A percentile compares a stretch with the other conserved stretches of the same genome.
These are phyloP conservation scores for Barnardius zonarius DNA, from an alignment of 2,113 vertebrate genomes.

Conservation along the genomic window DNA sequence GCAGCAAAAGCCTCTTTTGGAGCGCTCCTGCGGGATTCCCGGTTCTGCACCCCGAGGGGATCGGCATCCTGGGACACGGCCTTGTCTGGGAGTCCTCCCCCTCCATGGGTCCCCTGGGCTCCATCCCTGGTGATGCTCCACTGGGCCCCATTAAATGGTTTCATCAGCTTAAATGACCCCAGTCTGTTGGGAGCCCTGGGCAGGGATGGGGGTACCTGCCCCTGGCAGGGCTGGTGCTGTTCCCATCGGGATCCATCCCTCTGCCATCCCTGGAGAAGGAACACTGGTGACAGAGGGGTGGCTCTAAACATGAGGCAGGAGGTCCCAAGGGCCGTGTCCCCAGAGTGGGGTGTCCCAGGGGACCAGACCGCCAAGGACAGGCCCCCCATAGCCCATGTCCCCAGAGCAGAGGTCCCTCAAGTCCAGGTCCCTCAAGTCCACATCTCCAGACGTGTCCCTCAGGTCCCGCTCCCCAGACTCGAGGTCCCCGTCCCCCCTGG, in stretches of 20 bases:
- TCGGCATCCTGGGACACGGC: rapidly evolving
- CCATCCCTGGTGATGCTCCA: not conserved
- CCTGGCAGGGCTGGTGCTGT: not conserved
- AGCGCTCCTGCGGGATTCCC: rapidly evolving
- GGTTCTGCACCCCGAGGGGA: not conserved
- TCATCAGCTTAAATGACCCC: not conserved
- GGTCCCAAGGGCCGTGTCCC: not conserved
- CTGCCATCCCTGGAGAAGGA: not conserved
- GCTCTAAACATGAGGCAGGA: not conserved
- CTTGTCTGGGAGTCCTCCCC: not conserved
- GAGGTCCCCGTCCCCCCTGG: not conserved
- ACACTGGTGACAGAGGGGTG: rapidly evolving
- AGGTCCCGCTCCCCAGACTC: not conserved
- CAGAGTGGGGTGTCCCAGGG: too few species aligned
- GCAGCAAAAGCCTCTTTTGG: not conserved
- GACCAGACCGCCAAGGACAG: too few species aligned
- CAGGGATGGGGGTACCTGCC: not conserved
- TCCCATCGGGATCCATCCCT: not conserved
- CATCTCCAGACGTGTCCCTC: not conserved
- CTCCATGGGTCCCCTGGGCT: not conserved
- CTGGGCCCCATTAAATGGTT: not conserved
- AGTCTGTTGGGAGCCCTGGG: not conserved
- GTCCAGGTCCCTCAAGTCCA: too few species aligned
- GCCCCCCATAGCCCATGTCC: not conserved
- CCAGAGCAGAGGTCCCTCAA: not conserved